phyloP scores from a whole-genome alignment of 2,888 invertebrate genomes.

The Allolobophora icterica region DNA sequence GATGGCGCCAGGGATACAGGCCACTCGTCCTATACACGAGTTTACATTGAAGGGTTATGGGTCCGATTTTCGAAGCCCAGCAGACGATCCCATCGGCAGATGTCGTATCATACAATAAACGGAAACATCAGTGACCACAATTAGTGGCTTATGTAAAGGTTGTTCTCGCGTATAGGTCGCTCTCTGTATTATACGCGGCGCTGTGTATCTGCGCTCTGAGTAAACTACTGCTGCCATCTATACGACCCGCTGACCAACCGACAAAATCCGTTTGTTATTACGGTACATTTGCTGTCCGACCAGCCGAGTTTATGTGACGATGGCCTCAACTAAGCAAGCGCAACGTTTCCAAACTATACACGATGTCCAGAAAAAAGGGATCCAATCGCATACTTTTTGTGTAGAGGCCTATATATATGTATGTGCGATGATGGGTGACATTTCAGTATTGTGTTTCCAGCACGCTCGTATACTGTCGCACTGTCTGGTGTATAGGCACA shows the following conservation, averaged over 20 bases:
- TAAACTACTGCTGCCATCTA: background rate
- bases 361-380: background rate
- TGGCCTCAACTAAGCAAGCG: slow-evolving; percentile 17
- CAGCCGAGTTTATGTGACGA: background rate
- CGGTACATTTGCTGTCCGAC: background rate
- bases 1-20: background rate
- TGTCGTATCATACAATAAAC: background rate
- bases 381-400: background rate
- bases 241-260: background rate
- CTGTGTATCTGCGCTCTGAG: background rate
- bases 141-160: background rate
- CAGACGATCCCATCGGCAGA: background rate
- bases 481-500: background rate
- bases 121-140: background rate
- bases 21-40: background rate
- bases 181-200: background rate
- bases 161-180: background rate
- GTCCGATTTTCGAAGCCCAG: too few relatives aligned
- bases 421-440: background rate
- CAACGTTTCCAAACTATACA: background rate
- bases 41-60: background rate
- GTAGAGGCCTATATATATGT: too few relatives aligned
- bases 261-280: background rate
- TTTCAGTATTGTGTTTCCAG: background rate
- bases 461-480: background rate